Base-by-base conservation (phyloP, 2,888 invertebrate species). In the Archips xylosteana region DNA sequence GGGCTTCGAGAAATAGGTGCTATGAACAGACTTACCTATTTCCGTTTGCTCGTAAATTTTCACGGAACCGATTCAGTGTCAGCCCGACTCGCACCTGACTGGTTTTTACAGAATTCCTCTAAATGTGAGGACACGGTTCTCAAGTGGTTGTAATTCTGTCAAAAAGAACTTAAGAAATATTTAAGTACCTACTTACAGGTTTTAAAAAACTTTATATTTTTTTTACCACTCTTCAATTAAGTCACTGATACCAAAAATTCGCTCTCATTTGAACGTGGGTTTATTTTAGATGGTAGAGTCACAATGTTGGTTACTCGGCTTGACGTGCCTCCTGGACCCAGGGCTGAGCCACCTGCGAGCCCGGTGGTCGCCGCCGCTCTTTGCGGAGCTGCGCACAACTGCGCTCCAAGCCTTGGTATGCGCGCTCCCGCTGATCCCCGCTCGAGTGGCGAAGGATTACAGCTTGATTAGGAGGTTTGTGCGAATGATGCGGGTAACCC, bases 291-390 rank as follows among this genome's bases (percentile, higher is more conserved):
- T 91, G 84, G 76, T 90, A 2, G 86, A 86, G 75, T 78, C 82
- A 1, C 84, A 85, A 2, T 72, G 86, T 62, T 94, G 92, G 92
- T 76, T 92, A 0, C 70, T 89, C 8, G 94, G 93, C 0, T 79
- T 94, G 8, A 88, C 91, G 87, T 92, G 89, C 70, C 71, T 94
- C 45, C 70, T 94, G 49, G 93, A 93, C 73, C 92, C 93, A 10
- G 89, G 85, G 0, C 83, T 92, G 3, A 79, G 85, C 64, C 73
- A 76, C 1, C 84, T 92, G 4, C 81, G 89, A 23, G 78, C 83
- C 0, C 82, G 62, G 0, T 94, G 93, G 92, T 84, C 92, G 0
- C 77, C 85, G 0, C 36, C 88, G 0, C 84, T 92, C 0, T 92
- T 87, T 57, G 81, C 86, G 0, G 93, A 94, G 69, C 77, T 94